A percentile compares a stretch with the other conserved stretches of the same genome.
Conservation (phyloP, 30 jellyfish, hydroid and myxozoan species). For the Hydra vulgaris region DNA sequence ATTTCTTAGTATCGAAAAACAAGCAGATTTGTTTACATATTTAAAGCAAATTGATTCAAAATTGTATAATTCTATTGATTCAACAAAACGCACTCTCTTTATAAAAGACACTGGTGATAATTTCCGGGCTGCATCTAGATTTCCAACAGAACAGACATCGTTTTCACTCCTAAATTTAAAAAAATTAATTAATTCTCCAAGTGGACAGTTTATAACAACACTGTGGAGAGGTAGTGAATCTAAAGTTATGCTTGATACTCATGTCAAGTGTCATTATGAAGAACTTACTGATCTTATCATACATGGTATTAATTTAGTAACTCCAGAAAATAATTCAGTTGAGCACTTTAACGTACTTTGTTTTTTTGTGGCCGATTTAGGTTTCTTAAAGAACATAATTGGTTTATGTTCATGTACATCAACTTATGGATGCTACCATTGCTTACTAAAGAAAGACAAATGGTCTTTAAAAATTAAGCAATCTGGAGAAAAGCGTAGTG, state of each 20-base stretch:
- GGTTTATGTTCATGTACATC: constrained; percentile 27
- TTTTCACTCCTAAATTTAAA: constrained; percentile 4
- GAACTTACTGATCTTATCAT: not conserved
- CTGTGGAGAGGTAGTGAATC: constrained; percentile 15
- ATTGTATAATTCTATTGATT: not conserved
- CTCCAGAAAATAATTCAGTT: not conserved
- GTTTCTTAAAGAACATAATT: constrained; percentile 12
- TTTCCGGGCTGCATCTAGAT: constrained; percentile 7
- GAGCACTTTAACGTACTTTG: constrained; percentile 17
- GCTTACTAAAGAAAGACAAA: not conserved
- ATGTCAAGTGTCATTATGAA: not conserved
- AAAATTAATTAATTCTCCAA: not conserved
- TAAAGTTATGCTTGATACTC: not conserved
- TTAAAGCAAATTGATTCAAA: not conserved
- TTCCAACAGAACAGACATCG: constrained; percentile 19
- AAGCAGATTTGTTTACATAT: not conserved
- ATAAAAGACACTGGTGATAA: constrained; percentile 22
- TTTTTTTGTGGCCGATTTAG: constrained; percentile 13
- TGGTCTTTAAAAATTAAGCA: constrained; percentile 1
- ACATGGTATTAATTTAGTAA: constrained; percentile 15
- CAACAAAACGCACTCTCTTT: constrained; percentile 10
- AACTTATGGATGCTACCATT: constrained; percentile 13
- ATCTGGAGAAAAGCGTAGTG: not conserved
- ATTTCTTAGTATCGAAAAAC: not conserved
- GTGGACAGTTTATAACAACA: constrained; percentile 16